Percentiles rank a stretch among this genome's conserved stretches.
Evolutionary conservation across 1,140 invertebrate species (phyloP).

Genomic region (Drosophila novamexicana): DNA sequence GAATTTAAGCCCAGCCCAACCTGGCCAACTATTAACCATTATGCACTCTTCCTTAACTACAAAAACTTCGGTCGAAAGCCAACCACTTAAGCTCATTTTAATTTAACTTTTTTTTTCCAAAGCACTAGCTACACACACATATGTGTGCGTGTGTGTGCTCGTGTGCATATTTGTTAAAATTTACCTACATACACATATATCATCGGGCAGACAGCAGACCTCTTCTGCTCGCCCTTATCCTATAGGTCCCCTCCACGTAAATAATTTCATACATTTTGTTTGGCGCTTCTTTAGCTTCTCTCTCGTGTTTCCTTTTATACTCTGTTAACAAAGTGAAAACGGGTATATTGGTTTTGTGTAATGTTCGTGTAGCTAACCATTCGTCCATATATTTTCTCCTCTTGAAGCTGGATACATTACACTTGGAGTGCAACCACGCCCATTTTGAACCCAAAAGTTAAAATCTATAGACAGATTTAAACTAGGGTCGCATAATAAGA

Average conservation of each 20-base stretch:
- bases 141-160: not conserved
- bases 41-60: slow-evolving; percentile 27
- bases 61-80: slow-evolving; percentile 53
- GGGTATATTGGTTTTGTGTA: not conserved
- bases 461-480: too few relatives aligned
- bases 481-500: not conserved
- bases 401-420: too few relatives aligned
- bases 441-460: too few relatives aligned
- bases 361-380: not conserved
- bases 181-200: not conserved
- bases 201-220: slow-evolving; percentile 10
- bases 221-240: not conserved
- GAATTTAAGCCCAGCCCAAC: slow-evolving; percentile 49
- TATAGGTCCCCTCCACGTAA: slow-evolving; percentile 29
- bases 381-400: not conserved
- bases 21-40: slow-evolving; percentile 29
- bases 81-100: slow-evolving; percentile 71
- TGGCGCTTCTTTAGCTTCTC: slow-evolving; percentile 11
- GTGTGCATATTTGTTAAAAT: not conserved
- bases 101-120: slow-evolving; percentile 30
- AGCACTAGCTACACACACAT: not conserved
- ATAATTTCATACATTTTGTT: slow-evolving; percentile 64
- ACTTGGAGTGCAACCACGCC: too few relatives aligned
- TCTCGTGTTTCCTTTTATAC: slow-evolving; percentile 13
- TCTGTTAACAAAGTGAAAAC: not conserved